Conservation (phyloP, 2,797 vertebrate genomes). For the Fistularia commersonii region DNA sequence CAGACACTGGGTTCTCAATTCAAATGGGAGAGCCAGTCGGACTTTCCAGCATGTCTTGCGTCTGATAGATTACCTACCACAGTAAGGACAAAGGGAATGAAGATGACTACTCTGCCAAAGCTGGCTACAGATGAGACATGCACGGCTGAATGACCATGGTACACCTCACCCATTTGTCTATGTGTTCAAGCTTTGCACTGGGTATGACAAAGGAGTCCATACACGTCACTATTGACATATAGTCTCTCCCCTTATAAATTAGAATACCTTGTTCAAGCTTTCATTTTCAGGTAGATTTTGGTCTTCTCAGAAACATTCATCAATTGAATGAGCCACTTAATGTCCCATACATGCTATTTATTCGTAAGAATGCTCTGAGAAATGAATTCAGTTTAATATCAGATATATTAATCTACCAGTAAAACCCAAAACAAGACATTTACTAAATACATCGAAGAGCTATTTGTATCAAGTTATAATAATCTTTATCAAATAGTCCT, state of each 20-base stretch:
- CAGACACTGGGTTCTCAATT: conserved; percentile 77
- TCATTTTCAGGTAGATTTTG: conserved; percentile 53
- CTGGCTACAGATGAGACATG: conserved; percentile 80
- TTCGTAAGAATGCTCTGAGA: conserved; percentile 31
- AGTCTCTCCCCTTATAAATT: conserved; percentile 52
- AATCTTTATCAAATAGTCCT: background rate
- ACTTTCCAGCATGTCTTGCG: conserved; percentile 73
- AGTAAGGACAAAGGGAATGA: conserved; percentile 84
- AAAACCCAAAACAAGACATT: conserved; percentile 1
- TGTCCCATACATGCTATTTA: conserved; percentile 46
- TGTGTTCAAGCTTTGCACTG: conserved; percentile 75
- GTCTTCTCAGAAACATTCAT: conserved; percentile 52
- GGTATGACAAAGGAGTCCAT: conserved; percentile 72
- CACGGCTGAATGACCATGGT: conserved; percentile 75
- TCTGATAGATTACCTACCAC: conserved; percentile 80
- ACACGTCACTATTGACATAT: conserved; percentile 69
- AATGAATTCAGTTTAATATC: conserved; percentile 37
- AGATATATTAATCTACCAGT: conserved; percentile 3
- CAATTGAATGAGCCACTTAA: conserved; percentile 52
- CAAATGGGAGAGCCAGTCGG: conserved; percentile 79
- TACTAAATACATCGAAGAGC: no score
- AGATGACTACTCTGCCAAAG: conserved; percentile 82
- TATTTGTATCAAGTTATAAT: background rate
- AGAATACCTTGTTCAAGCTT: conserved; percentile 64
- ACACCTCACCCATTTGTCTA: conserved; percentile 78